phyloP scores from a whole-genome alignment of 2,797 vertebrate species.

The Coregonus sp. region DNA sequence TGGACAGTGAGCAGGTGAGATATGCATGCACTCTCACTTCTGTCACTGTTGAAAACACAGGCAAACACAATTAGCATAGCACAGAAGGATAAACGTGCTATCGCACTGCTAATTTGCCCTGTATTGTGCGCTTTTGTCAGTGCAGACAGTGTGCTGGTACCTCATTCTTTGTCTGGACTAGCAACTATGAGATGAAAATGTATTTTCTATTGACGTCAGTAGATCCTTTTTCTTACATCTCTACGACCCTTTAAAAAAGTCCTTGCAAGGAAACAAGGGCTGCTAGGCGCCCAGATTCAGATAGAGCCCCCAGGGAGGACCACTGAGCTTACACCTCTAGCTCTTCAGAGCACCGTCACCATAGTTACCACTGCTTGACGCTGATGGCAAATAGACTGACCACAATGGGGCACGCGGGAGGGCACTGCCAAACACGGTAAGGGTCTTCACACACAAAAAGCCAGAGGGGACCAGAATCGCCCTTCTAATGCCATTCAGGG shows the following conservation, averaged over 20 bases:
- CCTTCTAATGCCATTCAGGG: not conserved
- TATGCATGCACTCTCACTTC: no score
- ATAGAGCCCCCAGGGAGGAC: no score
- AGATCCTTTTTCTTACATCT: not conserved
- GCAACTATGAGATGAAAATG: not conserved
- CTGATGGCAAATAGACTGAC: conserved; percentile 61
- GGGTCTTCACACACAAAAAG: conserved; percentile 60
- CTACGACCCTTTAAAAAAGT: not conserved
- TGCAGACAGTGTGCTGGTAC: no score
- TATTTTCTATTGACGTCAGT: not conserved
- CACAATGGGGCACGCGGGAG: conserved; percentile 66
- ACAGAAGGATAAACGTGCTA: no score
- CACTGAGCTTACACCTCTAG: no score
- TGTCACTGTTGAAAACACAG: no score
- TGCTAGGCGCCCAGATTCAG: conserved; percentile 25
- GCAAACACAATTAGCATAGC: not conserved
- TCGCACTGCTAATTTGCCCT: no score
- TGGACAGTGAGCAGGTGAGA: no score
- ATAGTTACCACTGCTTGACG: conserved; percentile 67
- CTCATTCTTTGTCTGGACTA: not conserved
- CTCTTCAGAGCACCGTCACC: conserved; percentile 57
- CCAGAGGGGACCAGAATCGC: conserved; percentile 26
- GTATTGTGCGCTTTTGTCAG: no score
- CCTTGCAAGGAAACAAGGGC: not conserved
- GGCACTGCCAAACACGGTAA: conserved; percentile 56